These are phyloP conservation scores for Philereme vetulata DNA, from an alignment of 2,888 invertebrate species.

Conservation along the genomic window DNA sequence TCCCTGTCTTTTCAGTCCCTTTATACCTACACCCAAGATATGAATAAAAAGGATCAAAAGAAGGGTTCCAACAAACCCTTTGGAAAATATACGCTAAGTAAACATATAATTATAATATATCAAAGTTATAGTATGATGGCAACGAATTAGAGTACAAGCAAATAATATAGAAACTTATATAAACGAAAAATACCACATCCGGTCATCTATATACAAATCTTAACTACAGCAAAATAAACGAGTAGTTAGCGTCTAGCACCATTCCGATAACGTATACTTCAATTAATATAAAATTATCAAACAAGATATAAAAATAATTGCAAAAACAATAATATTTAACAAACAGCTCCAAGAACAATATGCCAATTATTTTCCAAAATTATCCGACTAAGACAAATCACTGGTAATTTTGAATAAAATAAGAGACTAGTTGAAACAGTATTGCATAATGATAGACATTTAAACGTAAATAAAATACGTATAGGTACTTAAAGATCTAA, in stretches of 20 bases:
- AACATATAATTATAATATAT: conserved; percentile 43
- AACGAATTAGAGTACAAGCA: conserved; percentile 63
- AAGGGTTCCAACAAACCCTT: conserved; percentile 66
- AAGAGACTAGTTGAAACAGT: conserved; percentile 72
- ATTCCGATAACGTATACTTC: conserved; percentile 78
- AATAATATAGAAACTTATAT: conserved; percentile 39
- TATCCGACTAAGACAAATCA: conserved; percentile 55
- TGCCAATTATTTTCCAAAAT: conserved; percentile 43
- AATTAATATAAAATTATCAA: conserved; percentile 79
- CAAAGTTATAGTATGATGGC: conserved; percentile 60
- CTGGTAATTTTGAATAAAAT: conserved; percentile 71
- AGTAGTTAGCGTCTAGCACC: conserved; percentile 81
- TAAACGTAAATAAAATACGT: conserved; percentile 61
- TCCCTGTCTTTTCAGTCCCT: conserved; percentile 79
- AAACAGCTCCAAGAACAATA: conserved; percentile 53
- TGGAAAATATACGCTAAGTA: conserved; percentile 59
- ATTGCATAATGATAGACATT: conserved; percentile 72
- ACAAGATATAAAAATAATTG: conserved; percentile 63
- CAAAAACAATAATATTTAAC: conserved; percentile 59
- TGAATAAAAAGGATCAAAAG: conserved; percentile 62
- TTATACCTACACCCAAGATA: conserved; percentile 58
- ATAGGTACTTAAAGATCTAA: conserved; percentile 61
- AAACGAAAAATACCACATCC: conserved; percentile 43
- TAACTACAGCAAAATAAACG: conserved; percentile 70
- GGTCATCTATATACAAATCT: conserved; percentile 59